Percentiles rank a stretch among this genome's conserved stretches.
phyloP scores from a whole-genome alignment of 2,888 invertebrate species.

The Tuberolachnus salignus region DNA sequence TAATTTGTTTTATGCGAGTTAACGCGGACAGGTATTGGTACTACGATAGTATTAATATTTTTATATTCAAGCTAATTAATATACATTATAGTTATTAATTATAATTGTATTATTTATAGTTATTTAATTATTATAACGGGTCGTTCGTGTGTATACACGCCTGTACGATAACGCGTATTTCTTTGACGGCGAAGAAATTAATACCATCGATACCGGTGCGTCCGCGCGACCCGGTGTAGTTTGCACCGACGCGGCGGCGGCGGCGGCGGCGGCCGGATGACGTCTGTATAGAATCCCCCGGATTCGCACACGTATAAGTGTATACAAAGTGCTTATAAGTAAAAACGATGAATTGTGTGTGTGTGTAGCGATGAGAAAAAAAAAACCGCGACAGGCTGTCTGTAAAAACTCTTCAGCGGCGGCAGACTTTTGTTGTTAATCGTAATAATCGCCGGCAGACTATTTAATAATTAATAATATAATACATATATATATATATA shows the following conservation, averaged over 20 bases:
- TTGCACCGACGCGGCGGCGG: too few relatives aligned
- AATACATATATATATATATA: too few relatives aligned
- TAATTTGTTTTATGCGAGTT: too few relatives aligned
- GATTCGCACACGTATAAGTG: too few relatives aligned
- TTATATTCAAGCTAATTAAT: too few relatives aligned
- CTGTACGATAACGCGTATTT: background rate
- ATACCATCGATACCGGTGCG: background rate
- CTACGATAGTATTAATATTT: too few relatives aligned
- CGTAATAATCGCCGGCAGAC: too few relatives aligned
- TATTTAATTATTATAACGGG: background rate
- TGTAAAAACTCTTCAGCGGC: background rate
- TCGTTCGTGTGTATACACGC: too few relatives aligned
- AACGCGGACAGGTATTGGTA: too few relatives aligned
- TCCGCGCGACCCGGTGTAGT: conserved; percentile 24
- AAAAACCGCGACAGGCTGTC: background rate
- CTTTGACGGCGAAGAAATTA: background rate
- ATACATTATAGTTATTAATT: conserved; percentile 1
- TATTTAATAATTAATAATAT: too few relatives aligned
- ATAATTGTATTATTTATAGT: conserved; percentile 4
- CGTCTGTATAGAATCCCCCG: conserved; percentile 2
- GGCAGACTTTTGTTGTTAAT: conserved; percentile 5
- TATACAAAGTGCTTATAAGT: too few relatives aligned
- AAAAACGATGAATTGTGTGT: too few relatives aligned
- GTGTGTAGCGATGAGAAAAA: background rate
- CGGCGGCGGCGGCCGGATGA: conserved; percentile 7